Evolutionary conservation across 2,888 invertebrate genomes (phyloP), one percentile per base, ranked within the genome.

Genomic region (Argyra leucocephala): DNA sequence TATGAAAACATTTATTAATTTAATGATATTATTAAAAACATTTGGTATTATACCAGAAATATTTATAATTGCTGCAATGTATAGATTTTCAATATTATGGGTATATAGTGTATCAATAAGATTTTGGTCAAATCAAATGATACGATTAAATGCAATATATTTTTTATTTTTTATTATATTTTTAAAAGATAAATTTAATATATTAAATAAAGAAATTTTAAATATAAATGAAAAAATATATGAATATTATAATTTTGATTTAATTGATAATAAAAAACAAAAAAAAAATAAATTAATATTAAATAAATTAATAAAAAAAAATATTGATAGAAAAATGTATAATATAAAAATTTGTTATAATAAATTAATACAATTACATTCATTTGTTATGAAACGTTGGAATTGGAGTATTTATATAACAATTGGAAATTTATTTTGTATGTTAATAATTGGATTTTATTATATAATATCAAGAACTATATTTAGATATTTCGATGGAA

Each of bases 51-150:
- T 21, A 10, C 58, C 58, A 10, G 58, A 58, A 22, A 58, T 58
- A 58, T 58, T 58, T 58, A 22, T 58, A 10, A 58, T 58, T 22
- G 58, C 58, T 12, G 58, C 58, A 2, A 58, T 22, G 22, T 58
- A 58, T 22, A 7, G 22, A 1, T 6, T 22, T 22, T 22, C 58
- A 58, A 22, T 22, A 10, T 22, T 22, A 58, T 58, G 58, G 58
- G 22, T 22, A 12, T 58, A 22, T 22, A 22, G 58, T 58, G 15
- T 58, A 1, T 22, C 22, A 9, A 58, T 58, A 10, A 6, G 58
- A 22, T 58, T 58, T 58, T 58, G 58, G 58, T 58, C 58, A 12
- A 58, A 58, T 58, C 58, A 58, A 58, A 22, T 58, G 7, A 58
- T 58, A 10, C 22, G 58, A 58, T 1, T 58, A 21, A 58, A 58